Conservation (phyloP, 2,113 vertebrate species). For the Blennius ocellaris region DNA sequence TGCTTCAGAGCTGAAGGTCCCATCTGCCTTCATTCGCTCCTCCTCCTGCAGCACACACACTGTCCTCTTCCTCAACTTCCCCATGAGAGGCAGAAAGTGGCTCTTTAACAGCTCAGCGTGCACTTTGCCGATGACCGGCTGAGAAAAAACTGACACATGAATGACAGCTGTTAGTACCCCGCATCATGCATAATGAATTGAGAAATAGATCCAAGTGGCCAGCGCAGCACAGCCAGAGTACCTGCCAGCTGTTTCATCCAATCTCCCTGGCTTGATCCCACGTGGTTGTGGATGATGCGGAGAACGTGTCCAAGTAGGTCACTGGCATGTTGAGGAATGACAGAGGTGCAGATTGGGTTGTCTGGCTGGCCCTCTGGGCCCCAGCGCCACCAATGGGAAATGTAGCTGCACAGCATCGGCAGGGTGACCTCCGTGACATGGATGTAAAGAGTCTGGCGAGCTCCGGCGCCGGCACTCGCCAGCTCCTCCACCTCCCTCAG, state of each 20-base stretch:
- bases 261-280: constrained; percentile 91
- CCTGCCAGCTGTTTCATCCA: constrained; percentile 96
- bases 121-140: constrained; percentile 92
- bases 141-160: constrained; percentile 87
- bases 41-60: constrained; percentile 91
- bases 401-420: constrained; percentile 94
- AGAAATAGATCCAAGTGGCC: constrained; percentile 1
- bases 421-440: constrained; percentile 92
- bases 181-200: neutral
- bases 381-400: constrained; percentile 90
- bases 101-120: constrained; percentile 88
- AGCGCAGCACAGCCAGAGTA: constrained; percentile 52
- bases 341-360: constrained; percentile 82
- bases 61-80: constrained; percentile 93
- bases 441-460: constrained; percentile 88
- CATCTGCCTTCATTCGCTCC: constrained; percentile 91
- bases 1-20: constrained; percentile 87
- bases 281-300: constrained; percentile 91
- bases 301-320: constrained; percentile 91
- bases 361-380: constrained; percentile 83
- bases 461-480: constrained; percentile 84
- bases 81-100: constrained; percentile 95
- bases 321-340: constrained; percentile 88
- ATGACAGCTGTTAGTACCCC: constrained; percentile 2
- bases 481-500: constrained; percentile 90